Evolutionary conservation across 1,140 invertebrate genomes (phyloP).

Genomic region (Plutomurus gul): DNA sequence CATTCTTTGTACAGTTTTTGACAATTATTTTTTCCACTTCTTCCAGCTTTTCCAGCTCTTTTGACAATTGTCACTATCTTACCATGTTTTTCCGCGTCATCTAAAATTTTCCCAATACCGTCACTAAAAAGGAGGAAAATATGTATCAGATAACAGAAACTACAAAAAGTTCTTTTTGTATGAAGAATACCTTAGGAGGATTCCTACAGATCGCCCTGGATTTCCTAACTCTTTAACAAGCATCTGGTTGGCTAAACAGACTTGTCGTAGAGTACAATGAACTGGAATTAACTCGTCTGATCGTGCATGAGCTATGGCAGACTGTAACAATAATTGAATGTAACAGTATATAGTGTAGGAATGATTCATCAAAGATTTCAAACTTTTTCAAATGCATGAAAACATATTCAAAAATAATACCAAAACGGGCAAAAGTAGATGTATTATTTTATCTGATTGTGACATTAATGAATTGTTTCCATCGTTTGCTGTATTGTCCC

Average conservation of each 20-base stretch:
- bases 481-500: neutral
- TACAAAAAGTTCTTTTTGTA: too few species aligned
- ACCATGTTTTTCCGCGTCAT: neutral
- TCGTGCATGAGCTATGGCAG: constrained; percentile 26
- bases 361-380: neutral
- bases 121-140: too few species aligned
- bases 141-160: too few species aligned
- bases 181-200: neutral
- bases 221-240: constrained; percentile 31
- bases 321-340: neutral
- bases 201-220: constrained; percentile 12
- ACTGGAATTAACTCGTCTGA: constrained; percentile 25
- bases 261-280: constrained; percentile 31
- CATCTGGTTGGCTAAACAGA: constrained; percentile 20
- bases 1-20: constrained; percentile 8
- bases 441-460: constrained; percentile 2
- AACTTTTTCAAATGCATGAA: neutral
- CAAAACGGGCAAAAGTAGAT: constrained; percentile 2
- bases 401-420: neutral
- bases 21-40: constrained; percentile 36
- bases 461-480: neutral
- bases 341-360: neutral
- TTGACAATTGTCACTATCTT: neutral
- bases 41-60: constrained; percentile 1
- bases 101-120: neutral